These are phyloP conservation scores for Choristoneura rosaceana DNA, from an alignment of 2,888 invertebrate genomes.

Conservation along the genomic window DNA sequence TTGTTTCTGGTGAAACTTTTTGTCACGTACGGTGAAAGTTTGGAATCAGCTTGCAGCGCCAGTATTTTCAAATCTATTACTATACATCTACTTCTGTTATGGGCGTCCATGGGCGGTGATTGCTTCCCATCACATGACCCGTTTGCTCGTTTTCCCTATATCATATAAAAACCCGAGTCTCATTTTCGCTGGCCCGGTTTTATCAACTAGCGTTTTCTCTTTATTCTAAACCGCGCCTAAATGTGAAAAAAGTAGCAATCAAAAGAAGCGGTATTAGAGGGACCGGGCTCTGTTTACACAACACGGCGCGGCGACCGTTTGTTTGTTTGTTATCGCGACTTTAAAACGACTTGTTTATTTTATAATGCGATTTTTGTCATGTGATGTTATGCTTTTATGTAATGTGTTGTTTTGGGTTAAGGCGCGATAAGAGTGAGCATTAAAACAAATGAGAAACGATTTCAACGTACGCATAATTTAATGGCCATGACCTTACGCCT, in stretches of 20 bases:
- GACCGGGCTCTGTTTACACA: slow-evolving; percentile 21
- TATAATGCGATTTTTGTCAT: slow-evolving; percentile 31
- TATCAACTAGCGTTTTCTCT: background rate
- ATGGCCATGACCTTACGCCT: background rate
- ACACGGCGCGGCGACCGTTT: background rate
- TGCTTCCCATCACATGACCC: no score
- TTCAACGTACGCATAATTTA: background rate
- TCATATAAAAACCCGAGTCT: no score
- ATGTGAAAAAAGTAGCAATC: slow-evolving; percentile 20
- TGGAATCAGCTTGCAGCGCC: no score
- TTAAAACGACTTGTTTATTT: slow-evolving; percentile 27
- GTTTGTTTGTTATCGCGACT: slow-evolving; percentile 34
- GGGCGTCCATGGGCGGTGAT: no score
- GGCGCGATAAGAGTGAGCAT: slow-evolving; percentile 24
- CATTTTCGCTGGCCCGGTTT: background rate
- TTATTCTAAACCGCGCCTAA: background rate
- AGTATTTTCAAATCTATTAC: no score
- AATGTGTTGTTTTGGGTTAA: slow-evolving; percentile 14
- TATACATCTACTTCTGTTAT: no score
- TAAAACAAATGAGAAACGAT: slow-evolving; percentile 6
- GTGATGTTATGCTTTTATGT: slow-evolving; percentile 29
- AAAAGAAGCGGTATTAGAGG: slow-evolving; percentile 22
- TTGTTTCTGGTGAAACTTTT: no score
- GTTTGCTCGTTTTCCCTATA: no score
- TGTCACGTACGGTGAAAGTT: no score